Conservation (phyloP, 1,140 invertebrate genomes). For the Oryctes rhinoceros region DNA sequence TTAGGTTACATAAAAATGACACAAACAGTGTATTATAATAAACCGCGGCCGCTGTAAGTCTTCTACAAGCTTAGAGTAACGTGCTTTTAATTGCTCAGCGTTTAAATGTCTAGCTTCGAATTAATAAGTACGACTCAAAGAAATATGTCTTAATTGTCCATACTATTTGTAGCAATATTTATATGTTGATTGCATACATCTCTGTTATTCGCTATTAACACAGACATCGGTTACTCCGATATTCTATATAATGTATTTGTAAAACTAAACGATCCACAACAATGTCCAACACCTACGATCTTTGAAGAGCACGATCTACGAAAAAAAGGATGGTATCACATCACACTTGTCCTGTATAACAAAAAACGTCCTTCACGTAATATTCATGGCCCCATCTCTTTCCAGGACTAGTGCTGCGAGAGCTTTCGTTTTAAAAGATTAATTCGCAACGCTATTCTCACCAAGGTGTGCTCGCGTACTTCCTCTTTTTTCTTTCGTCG, state of each 20-base stretch:
- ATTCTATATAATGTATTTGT: too few relatives aligned
- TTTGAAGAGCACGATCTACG: too few relatives aligned
- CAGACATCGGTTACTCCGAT: too few relatives aligned
- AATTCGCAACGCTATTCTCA: background rate
- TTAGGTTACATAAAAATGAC: conserved; percentile 33
- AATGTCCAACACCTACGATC: too few relatives aligned
- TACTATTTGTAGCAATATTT: too few relatives aligned
- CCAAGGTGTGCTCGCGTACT: conserved; percentile 8
- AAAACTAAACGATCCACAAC: too few relatives aligned
- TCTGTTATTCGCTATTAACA: too few relatives aligned
- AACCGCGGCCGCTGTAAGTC: background rate
- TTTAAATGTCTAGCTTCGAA: background rate
- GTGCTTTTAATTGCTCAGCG: background rate
- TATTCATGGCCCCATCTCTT: conserved; percentile 8
- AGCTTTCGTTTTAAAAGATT: conserved; percentile 10
- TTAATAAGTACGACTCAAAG: background rate
- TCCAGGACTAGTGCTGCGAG: background rate
- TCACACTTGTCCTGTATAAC: too few relatives aligned
- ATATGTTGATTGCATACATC: too few relatives aligned
- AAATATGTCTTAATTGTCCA: conserved; percentile 4
- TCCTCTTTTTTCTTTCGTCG: background rate
- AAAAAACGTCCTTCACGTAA: background rate
- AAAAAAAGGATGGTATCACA: too few relatives aligned
- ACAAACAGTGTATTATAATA: background rate
- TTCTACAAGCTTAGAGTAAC: background rate